These are phyloP conservation scores for Apus apus DNA, from an alignment of 2,113 vertebrate genomes.

Conservation along the genomic window DNA sequence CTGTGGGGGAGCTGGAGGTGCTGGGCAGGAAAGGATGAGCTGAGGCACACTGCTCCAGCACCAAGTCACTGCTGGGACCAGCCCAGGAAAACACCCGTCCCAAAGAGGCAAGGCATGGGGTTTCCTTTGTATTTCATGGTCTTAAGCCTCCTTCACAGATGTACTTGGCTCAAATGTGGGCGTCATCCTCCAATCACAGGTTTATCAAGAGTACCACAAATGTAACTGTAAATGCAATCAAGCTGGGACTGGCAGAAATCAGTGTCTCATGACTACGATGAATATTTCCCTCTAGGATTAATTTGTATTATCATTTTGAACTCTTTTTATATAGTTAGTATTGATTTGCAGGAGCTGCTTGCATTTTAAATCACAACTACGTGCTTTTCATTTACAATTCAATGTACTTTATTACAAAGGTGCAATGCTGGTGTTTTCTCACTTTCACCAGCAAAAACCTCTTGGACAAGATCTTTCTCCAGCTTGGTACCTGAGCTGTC, in stretches of 20 bases:
- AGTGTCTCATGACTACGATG: neutral
- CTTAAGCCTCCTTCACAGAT: neutral
- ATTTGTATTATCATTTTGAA: neutral
- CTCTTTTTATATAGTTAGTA: neutral
- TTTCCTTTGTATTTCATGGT: neutral
- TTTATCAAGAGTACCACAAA: neutral
- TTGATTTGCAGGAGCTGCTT: slow-evolving; percentile 5
- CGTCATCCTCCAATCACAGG: neutral
- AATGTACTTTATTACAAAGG: neutral
- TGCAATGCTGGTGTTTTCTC: neutral
- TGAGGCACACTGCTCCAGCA: rapidly evolving
- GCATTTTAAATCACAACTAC: neutral
- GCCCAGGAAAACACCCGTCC: neutral
- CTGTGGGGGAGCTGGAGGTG: neutral
- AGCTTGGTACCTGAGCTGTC: neutral
- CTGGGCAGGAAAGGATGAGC: rapidly evolving
- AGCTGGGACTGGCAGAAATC: neutral
- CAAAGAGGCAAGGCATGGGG: rapidly evolving
- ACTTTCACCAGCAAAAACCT: neutral
- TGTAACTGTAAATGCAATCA: neutral
- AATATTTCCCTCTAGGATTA: neutral
- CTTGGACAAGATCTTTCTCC: neutral
- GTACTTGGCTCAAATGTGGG: neutral
- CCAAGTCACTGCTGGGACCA: neutral
- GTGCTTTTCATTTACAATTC: neutral